phyloP scores from a whole-genome alignment of 37 sponge, comb jelly and placozoan species.

The Aplysina aerophoba region DNA sequence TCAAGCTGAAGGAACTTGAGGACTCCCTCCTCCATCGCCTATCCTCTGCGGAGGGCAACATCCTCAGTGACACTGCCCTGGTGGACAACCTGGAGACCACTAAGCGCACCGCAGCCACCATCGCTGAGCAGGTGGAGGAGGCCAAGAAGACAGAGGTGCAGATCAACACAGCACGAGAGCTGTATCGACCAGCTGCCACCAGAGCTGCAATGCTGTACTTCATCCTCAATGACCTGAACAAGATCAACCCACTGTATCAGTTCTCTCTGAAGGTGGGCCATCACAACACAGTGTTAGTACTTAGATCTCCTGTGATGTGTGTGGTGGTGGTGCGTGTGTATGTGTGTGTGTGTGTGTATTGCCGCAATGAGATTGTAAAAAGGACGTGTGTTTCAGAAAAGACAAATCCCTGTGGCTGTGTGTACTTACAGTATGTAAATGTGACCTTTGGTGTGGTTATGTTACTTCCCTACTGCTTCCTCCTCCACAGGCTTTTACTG shows the following conservation, averaged over 20 bases:
- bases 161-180: conserved; percentile 97
- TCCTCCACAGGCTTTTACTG: conserved; percentile 86
- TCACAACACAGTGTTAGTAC: neutral
- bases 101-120: conserved; percentile 93
- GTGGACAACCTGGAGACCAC: conserved; percentile 98
- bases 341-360: too few relatives aligned
- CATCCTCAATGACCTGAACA: conserved; percentile 97
- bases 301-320: neutral
- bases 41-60: conserved; percentile 97
- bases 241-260: conserved; percentile 99
- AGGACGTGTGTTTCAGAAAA: neutral
- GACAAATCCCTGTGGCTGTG: too few relatives aligned
- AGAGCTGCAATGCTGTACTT: conserved; percentile 97
- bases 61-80: conserved; percentile 95
- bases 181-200: conserved; percentile 94
- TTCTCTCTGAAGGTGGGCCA: conserved; percentile 91
- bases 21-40: conserved; percentile 91
- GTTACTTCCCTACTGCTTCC: too few relatives aligned
- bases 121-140: conserved; percentile 86
- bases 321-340: too few relatives aligned
- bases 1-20: conserved; percentile 96
- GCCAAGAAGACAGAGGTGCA: conserved; percentile 94
- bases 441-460: too few relatives aligned
- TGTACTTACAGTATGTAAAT: too few relatives aligned
- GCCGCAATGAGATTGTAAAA: neutral